Percentiles rank a stretch among this genome's conserved stretches.
phyloP scores from a whole-genome alignment of 1,140 invertebrate genomes.

The Drosophila funebris region DNA sequence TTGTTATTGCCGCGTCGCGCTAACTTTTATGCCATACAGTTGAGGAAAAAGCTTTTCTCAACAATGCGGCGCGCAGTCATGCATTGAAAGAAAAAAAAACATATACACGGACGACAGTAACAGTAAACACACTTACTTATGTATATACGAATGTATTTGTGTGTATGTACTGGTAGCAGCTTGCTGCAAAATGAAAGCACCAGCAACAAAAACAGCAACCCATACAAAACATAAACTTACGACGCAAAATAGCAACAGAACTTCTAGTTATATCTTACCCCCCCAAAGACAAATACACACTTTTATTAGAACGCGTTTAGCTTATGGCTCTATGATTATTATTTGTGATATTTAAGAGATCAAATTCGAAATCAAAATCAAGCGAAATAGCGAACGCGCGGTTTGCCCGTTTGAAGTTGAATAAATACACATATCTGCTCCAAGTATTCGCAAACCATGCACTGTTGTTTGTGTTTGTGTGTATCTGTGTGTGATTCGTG shows the following conservation, averaged over 20 bases:
- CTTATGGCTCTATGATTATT: background rate
- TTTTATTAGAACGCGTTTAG: conserved; percentile 14
- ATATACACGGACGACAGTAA: conserved; percentile 34
- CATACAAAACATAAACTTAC: conserved; percentile 48
- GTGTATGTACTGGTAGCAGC: conserved; percentile 38
- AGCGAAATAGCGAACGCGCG: conserved; percentile 51
- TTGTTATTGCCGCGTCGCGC: conserved; percentile 64
- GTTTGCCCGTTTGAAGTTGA: conserved; percentile 55
- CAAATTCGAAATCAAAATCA: conserved; percentile 50
- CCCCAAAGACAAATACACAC: background rate
- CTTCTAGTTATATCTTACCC: background rate
- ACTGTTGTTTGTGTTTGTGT: conserved; percentile 31
- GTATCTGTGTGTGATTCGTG: conserved; percentile 41
- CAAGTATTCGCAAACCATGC: conserved; percentile 48
- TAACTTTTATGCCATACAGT: conserved; percentile 61
- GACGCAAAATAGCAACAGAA: conserved; percentile 41
- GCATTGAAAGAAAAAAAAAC: conserved; percentile 57
- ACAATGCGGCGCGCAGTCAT: conserved; percentile 67
- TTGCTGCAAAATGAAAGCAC: conserved; percentile 72
- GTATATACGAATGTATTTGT: background rate
- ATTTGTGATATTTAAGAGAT: conserved; percentile 41
- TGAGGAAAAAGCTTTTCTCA: conserved; percentile 69
- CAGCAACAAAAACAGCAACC: conserved; percentile 41
- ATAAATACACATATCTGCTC: conserved; percentile 49
- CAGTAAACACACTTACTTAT: conserved; percentile 47